Base-by-base conservation (phyloP, 2,797 vertebrate genomes). In the Tamandua tetradactyla region DNA sequence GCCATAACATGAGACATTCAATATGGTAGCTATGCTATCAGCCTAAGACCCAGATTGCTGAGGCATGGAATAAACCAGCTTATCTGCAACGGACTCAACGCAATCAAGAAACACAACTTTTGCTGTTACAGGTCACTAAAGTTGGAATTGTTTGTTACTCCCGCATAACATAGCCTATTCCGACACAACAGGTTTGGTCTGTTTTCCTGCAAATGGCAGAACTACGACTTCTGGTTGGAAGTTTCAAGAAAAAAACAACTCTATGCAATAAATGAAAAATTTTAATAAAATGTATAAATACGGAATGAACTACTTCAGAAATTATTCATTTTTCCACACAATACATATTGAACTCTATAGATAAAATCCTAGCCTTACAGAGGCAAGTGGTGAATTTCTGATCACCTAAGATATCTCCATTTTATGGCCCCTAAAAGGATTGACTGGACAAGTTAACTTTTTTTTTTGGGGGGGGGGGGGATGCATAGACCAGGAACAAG, bases 181-280 rank as follows among this genome's bases (percentile, higher is more conserved):
- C 90, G 18, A 64, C 23, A 86, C 1, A 82, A 40, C 5, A 37
- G 30, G 89, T 47, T 22, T 68, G 14, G 18, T 93, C 76, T 61
- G 55, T 37, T 87, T 92, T 81, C 55, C 32, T 89, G 62, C n/a
- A 88, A 91, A 42, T 66, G 71, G 57, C 32, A 92, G 42, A 95
- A 89, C 18, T 74, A 68, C 69, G 71, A 83, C 14, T 14, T 30
- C 69, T 32, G 59, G 55, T 8, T 84, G 69, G 23, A 59, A 71
- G 35, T 86, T 95, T 92, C 68, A 35, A 71, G 66, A 87, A 83
- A 71, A 87, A 83, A 71, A 84, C 17, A n/a, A 55, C 75, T 85
- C 79, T 59, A 6, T 81, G 32, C 1, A 52, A 61, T 30, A 52
- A 49, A 79, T 88, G 52, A 11, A 59, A 68, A 75, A 91, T 83